Evolutionary conservation across 2,113 vertebrate genomes (phyloP), one percentile per base, ranked within the genome.

Genomic region (Entosphenus tridentatus): DNA sequence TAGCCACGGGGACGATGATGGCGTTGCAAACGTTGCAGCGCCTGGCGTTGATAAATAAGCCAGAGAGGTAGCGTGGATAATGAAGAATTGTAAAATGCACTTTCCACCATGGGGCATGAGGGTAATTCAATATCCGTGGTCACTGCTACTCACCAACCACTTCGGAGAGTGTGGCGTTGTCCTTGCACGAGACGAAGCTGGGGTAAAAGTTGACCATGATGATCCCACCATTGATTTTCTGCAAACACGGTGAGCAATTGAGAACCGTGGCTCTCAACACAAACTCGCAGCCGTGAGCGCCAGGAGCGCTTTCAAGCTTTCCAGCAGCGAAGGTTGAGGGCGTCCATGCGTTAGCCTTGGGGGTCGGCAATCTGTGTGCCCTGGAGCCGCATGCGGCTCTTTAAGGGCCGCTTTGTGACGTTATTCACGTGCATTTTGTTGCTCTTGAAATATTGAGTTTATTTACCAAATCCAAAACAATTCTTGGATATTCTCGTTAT

Each of bases 141-240:
- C 57, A 17, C 11, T 56, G 9, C 56, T 70, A 70, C 70, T 70
- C 10, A 70, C 70, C 70, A 67, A 65, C 70, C 58, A 70, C 70
- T 59, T 70, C 12, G 57, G 70, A 67, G 12, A 70, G 57, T 12
- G 70, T 59, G n/a, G 70, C 70, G 21, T 9, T 70, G 57, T 13
- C 70, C 10, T 56, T 17, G 55, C 70, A 70, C 56, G 70, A 70
- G 57, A 70, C 55, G 67, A 70, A 70, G 10, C 56, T 11, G 10
- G 70, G 70, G 67, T 70, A 70, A 70, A 70, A 70, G 57, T 70
- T 70, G 18, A 70, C 54, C 70, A 70, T 70, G 58, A 70, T 65
- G 57, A 70, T 70, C 8, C 70, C 70, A 10, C 55, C 56, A 57
- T 70, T 70, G 54, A 67, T 62, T 67, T 12, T 17, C 70, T 70